These are phyloP conservation scores for Actinia tenebrosa DNA, from an alignment of 64 coral and sea anemone species.

Conservation along the genomic window DNA sequence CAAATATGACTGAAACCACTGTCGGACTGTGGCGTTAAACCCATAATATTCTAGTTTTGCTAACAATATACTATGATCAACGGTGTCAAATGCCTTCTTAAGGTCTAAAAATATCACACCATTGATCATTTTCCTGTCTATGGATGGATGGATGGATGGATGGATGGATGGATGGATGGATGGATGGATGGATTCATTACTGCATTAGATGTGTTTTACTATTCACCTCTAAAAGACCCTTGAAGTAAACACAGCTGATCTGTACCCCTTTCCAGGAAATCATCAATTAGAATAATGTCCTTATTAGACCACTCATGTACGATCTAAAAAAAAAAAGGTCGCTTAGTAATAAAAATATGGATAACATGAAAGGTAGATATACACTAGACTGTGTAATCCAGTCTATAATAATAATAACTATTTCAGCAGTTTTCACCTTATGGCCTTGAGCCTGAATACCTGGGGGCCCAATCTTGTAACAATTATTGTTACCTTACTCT, in stretches of 20 bases:
- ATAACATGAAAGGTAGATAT: not conserved
- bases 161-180: not conserved
- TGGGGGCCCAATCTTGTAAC: not conserved
- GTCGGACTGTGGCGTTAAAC: no score
- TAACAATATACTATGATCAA: no score
- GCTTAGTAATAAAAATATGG: not conserved
- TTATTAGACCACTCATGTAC: slow-evolving; percentile 22
- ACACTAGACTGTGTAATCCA: not conserved
- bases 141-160: no score
- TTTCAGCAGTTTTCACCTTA: no score
- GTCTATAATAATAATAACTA: no score
- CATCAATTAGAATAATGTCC: slow-evolving; percentile 26
- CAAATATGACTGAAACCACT: no score
- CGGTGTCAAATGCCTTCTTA: no score
- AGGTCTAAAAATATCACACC: no score
- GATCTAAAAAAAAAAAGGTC: not conserved
- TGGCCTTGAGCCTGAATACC: no score
- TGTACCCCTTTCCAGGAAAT: slow-evolving; percentile 37
- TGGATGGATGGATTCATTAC: not conserved
- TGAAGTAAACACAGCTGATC: slow-evolving; percentile 34
- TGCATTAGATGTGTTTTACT: not conserved
- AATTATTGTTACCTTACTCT: slow-evolving; percentile 13
- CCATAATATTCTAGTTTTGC: no score
- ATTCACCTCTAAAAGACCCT: not conserved
- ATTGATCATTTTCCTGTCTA: no score